Base-by-base conservation (phyloP, 2,113 vertebrate species). In the Caretta caretta region DNA sequence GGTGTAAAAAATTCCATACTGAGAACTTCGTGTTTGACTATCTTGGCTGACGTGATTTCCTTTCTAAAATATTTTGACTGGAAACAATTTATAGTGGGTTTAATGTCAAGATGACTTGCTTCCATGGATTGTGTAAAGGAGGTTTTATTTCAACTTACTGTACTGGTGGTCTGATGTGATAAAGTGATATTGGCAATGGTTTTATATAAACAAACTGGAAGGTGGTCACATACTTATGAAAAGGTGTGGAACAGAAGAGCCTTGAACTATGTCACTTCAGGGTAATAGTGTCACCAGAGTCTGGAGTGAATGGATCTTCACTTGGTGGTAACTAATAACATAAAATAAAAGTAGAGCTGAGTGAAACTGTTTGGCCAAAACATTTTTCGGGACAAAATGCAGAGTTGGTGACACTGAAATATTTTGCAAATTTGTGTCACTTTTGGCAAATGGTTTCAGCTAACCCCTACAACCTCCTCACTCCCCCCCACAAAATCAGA, bases 21-120 rank as follows among this genome's bases (percentile, higher is more conserved):
- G 51, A 50, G n/a, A 80, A 65, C 62, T 48, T 62, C 86, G 10
- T 65, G 69, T 50, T n/a, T 94, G 92, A 82, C 95, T 90, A 65
- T 97, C 87, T 96, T 97, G 95, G 93, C 96, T 91, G 80, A 83
- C 86, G 86, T 54, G 62, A 82, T 93, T 97, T 97, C 96, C 95
- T 96, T 93, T 96, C 84, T 65, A 35, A 88, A 50, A 90, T 94
- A 84, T 96, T 97, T 96, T 95, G 90, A 83, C 90, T 97, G 95
- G 96, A 97, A 97, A 92, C 80, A 83, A 87, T 83, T 83, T 85
- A 87, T 87, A 50, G 82, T 84, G 76, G 83, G 78, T 69, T 51
- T 35, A 93, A 94, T 10, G 1, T 59, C 27, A 81, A 69, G 62
- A 79, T 89, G 87, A 88, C 51, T 95, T 75, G 84, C 84, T 94